These are phyloP conservation scores for Habrosyne pyritoides DNA, from an alignment of 2,888 invertebrate genomes.

Conservation along the genomic window DNA sequence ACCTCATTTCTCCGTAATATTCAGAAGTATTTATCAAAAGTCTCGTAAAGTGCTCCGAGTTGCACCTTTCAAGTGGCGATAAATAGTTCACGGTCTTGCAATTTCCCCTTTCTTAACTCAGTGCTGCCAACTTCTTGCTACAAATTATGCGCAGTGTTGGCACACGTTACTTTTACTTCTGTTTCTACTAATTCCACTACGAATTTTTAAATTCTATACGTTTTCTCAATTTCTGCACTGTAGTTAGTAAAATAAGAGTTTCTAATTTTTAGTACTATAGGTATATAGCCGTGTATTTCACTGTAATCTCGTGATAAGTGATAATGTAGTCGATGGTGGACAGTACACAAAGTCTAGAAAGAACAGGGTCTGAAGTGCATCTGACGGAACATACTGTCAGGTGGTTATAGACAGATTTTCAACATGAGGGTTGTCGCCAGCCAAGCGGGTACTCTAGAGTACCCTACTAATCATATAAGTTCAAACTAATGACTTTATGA, in stretches of 20 bases:
- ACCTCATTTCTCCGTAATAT: constrained; percentile 6
- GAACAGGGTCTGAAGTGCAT: no score
- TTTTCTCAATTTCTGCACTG: neutral
- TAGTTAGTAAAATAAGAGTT: neutral
- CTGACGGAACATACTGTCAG: no score
- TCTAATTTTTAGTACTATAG: neutral
- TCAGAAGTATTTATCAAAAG: constrained; percentile 17
- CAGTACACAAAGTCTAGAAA: no score
- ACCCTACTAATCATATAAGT: no score
- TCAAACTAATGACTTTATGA: no score
- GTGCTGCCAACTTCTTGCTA: constrained; percentile 21
- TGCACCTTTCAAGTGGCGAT: constrained; percentile 25
- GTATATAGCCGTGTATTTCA: no score
- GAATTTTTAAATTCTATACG: neutral
- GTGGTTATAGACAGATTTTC: no score
- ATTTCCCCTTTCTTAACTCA: constrained; percentile 34
- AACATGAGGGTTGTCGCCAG: no score
- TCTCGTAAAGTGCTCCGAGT: constrained; percentile 19
- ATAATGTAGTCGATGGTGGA: no score
- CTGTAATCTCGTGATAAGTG: no score
- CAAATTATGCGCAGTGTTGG: constrained; percentile 31
- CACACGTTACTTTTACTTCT: constrained; percentile 21
- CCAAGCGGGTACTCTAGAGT: no score
- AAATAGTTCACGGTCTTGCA: constrained; percentile 29
- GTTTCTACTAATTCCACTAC: constrained; percentile 18